phyloP scores from a whole-genome alignment of 2,888 invertebrate genomes.

The Orthosia gothica region DNA sequence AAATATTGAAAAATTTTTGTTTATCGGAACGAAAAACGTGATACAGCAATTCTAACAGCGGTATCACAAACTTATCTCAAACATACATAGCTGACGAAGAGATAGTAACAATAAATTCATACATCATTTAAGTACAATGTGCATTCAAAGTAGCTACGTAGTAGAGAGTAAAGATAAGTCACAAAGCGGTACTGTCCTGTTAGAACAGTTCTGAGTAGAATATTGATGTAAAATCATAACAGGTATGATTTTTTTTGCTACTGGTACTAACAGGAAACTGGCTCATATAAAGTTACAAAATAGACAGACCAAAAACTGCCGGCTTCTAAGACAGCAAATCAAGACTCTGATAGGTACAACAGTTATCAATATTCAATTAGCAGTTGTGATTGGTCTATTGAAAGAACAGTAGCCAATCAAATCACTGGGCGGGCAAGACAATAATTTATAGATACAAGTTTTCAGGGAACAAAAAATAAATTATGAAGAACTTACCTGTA shows the following conservation, averaged over 20 bases:
- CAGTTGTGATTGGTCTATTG: not conserved
- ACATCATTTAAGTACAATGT: slow-evolving; percentile 24
- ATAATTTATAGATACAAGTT: not conserved
- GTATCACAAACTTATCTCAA: slow-evolving; percentile 6
- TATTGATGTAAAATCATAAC: not conserved
- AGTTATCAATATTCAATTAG: not conserved
- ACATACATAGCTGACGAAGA: not conserved
- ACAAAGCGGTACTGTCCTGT: not conserved
- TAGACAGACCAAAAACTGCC: not conserved
- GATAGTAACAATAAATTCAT: slow-evolving; percentile 17
- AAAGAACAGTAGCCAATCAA: not conserved
- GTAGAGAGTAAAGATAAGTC: not conserved
- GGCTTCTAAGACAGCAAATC: not conserved
- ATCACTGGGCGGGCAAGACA: not conserved
- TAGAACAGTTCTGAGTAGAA: not conserved
- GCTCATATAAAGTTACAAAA: not conserved
- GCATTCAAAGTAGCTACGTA: not conserved
- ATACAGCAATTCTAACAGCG: slow-evolving; percentile 4
- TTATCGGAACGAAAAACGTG: slow-evolving; percentile 12
- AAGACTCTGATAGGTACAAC: not conserved
- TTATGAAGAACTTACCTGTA: slow-evolving; percentile 68
- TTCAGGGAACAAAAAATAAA: not conserved
- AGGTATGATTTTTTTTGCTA: too few relatives aligned
- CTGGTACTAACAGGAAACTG: too few relatives aligned
- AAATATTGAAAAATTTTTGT: not conserved